A percentile compares a stretch with the other conserved stretches of the same genome.
These are phyloP conservation scores for Rhynchonycteris naso DNA, from an alignment of 2,797 vertebrate genomes.

Conservation along the genomic window DNA sequence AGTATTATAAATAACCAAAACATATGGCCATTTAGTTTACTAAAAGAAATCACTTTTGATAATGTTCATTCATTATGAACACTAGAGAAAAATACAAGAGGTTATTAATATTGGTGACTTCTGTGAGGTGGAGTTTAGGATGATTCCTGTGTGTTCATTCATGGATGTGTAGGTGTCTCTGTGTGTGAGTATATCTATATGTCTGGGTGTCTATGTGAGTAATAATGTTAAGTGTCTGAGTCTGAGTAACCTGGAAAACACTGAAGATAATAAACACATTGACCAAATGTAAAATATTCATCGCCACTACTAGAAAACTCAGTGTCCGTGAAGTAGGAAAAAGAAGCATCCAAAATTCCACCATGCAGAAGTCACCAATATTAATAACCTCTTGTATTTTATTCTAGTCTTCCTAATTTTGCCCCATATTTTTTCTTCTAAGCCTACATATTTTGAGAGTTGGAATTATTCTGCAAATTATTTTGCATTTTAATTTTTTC, in stretches of 20 bases:
- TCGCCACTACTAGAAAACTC: not conserved
- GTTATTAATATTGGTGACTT: not conserved
- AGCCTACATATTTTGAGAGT: not conserved
- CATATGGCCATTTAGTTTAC: not conserved
- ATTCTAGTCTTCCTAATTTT: not conserved
- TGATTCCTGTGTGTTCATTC: not conserved
- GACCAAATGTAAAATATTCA: not conserved
- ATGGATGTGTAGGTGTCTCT: not conserved
- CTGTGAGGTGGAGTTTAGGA: not conserved
- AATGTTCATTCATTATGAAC: not conserved
- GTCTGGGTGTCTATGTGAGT: not conserved
- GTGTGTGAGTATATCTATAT: not conserved
- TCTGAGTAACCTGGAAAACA: not conserved
- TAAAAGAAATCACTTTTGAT: not conserved
- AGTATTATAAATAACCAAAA: not conserved
- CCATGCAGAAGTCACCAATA: not conserved
- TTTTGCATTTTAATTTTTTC: conserved; percentile 44
- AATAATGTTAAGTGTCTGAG: not conserved
- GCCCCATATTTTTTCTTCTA: not conserved
- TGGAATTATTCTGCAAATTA: conserved; percentile 14
- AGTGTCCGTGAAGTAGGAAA: not conserved
- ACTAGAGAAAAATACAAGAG: not conserved
- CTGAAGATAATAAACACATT: not conserved
- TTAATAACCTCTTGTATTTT: not conserved
- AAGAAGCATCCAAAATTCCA: not conserved